phyloP scores from a whole-genome alignment of 2,888 invertebrate species.

The Colostygia pectinataria region DNA sequence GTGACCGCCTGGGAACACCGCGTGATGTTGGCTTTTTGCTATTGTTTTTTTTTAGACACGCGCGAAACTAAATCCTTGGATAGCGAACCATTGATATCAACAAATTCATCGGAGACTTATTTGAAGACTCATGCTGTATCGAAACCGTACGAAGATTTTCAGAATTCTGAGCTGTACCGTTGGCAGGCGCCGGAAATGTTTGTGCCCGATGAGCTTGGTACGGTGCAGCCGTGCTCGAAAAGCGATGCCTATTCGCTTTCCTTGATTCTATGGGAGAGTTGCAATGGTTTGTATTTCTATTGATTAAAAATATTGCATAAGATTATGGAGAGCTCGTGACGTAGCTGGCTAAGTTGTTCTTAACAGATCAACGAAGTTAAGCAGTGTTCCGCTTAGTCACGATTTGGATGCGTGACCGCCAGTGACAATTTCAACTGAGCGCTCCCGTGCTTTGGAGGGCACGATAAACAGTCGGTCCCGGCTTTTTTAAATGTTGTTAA shows the following conservation, averaged over 20 bases:
- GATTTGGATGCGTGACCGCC: no score
- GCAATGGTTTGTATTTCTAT: constrained; percentile 63
- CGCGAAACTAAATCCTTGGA: constrained; percentile 47
- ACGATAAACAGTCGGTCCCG: no score
- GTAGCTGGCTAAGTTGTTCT: no score
- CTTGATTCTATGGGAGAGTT: constrained; percentile 72
- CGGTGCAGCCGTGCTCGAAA: constrained; percentile 63
- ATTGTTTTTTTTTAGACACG: constrained; percentile 47
- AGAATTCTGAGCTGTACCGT: constrained; percentile 51
- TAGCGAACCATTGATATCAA: constrained; percentile 61
- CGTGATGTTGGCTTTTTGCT: constrained; percentile 52
- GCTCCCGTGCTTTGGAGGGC: no score
- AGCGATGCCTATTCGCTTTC: constrained; percentile 73
- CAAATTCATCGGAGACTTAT: constrained; percentile 61
- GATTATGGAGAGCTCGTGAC: no score
- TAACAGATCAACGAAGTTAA: no score
- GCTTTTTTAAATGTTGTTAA: no score
- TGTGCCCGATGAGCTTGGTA: constrained; percentile 53
- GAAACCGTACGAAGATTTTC: constrained; percentile 53
- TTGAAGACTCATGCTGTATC: constrained; percentile 48
- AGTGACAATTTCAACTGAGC: no score
- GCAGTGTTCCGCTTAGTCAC: no score
- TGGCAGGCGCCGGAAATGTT: constrained; percentile 79
- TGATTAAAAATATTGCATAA: no score
- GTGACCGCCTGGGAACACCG: constrained; percentile 72